Evolutionary conservation across 2,113 vertebrate genomes (phyloP), one percentile per base, ranked within the genome.

Genomic region (Odontesthes bonariensis): DNA sequence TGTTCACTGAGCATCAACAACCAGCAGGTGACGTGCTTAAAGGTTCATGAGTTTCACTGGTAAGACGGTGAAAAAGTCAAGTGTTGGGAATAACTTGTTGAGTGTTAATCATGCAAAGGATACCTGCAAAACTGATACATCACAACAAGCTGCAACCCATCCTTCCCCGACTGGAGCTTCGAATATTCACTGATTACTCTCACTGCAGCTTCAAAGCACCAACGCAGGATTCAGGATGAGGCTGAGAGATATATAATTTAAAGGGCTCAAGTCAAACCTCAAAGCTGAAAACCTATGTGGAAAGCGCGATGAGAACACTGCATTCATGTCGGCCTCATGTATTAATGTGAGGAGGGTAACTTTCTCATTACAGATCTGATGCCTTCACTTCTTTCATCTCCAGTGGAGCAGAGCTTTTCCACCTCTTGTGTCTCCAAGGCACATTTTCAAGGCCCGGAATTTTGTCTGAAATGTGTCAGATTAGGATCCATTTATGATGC

Each of bases 211-310:
- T 69, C 53, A 58, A 57, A 69, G 54, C 12, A 23, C 22, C 11
- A 3, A 55, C 56, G 38, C 22, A 65, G n/a, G 31, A 65, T 68
- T 55, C 12, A 17, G 27, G 54, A 49, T 33, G n/a, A 4, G 27
- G 53, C 40, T 47, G 11, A 31, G 23, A 71, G 47, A 61, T 40
- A 52, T 31, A 51, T 67, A 47, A 67, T 52, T 67, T 59, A 60
- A 38, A 60, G 6, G 35, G 4, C 16, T 60, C 33, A 12, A 42
- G 52, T 60, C 13, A 38, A 51, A 46, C 35, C 40, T 64, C 40
- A 57, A 35, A 27, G 27, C 32, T 20, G n/a, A 6, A 35, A 35
- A 73, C 31, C 40, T 13, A 47, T 6, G 16, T 12, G 32, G 42
- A 17, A 55, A 56, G 11, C 32, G 10, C 12, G 22, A 16, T 3